Evolutionary conservation across 2,113 vertebrate genomes (phyloP).

Genomic region (Merops nubicus): DNA sequence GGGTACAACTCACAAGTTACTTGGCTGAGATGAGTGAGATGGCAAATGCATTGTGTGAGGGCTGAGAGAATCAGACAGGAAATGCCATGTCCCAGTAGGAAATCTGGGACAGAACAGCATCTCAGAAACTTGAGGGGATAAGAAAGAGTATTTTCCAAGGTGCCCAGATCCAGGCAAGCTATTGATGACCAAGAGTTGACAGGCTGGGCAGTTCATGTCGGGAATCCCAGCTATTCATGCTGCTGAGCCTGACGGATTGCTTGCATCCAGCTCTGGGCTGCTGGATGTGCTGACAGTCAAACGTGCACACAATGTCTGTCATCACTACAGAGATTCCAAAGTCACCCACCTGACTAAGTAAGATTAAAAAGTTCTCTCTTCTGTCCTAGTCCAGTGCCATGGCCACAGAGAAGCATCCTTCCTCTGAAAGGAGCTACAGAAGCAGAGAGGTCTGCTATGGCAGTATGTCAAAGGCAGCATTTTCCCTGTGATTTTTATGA

Average conservation of each 20-base stretch:
- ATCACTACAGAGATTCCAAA: not conserved
- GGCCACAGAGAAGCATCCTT: not conserved
- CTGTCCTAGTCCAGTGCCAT: not conserved
- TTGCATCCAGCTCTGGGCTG: not conserved
- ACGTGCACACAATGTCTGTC: not conserved
- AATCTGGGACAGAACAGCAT: not conserved
- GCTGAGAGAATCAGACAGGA: not conserved
- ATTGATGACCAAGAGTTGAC: not conserved
- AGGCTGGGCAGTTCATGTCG: not conserved
- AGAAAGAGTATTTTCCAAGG: not conserved
- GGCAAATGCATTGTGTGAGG: not conserved
- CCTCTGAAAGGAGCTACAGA: not conserved
- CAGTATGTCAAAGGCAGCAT: not conserved
- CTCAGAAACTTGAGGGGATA: not conserved
- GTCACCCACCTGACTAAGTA: not conserved
- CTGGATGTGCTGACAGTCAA: accelerated
- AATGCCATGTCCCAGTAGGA: not conserved
- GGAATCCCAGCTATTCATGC: not conserved
- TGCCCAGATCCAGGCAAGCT: not conserved
- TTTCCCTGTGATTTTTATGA: slow-evolving; percentile 33
- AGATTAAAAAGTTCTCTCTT: not conserved
- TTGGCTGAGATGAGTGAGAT: not conserved
- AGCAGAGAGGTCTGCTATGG: not conserved
- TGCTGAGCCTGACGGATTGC: not conserved
- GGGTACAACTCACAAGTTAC: not conserved